Conservation (phyloP, 1,140 invertebrate genomes). For the Platorchestia sp. region DNA sequence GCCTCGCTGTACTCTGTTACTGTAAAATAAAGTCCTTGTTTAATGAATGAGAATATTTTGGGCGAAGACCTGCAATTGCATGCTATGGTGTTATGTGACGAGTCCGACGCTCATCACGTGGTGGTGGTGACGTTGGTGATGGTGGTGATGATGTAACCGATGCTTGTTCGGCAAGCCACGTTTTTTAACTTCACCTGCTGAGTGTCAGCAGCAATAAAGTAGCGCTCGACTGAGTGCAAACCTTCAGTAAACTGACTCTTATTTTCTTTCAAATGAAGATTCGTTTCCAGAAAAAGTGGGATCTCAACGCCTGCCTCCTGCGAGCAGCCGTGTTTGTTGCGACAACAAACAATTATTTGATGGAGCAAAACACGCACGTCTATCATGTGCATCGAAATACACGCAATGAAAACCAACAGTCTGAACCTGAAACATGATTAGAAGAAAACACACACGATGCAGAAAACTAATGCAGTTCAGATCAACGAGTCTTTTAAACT, state of each 20-base stretch:
- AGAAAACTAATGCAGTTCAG: no score
- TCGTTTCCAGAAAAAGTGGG: no score
- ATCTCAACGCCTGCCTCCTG: no score
- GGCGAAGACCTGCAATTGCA: neutral
- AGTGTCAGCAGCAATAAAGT: neutral
- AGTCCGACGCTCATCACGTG: no score
- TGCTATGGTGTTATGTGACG: neutral
- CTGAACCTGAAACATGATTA: no score
- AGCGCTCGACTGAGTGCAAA: constrained; percentile 23
- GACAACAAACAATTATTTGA: no score
- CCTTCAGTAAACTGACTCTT: neutral
- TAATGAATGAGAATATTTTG: neutral
- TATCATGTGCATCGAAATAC: no score
- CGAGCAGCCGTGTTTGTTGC: no score
- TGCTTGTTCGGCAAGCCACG: neutral
- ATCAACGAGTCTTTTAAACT: no score
- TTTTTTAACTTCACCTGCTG: neutral
- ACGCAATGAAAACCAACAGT: no score
- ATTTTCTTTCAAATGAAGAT: neutral
- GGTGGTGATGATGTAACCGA: neutral
- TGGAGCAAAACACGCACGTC: no score
- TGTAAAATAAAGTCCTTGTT: neutral
- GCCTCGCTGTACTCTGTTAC: neutral
- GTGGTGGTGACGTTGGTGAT: neutral
- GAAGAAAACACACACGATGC: no score